Conservation (phyloP, 2,113 vertebrate genomes). For the Passer domesticus region DNA sequence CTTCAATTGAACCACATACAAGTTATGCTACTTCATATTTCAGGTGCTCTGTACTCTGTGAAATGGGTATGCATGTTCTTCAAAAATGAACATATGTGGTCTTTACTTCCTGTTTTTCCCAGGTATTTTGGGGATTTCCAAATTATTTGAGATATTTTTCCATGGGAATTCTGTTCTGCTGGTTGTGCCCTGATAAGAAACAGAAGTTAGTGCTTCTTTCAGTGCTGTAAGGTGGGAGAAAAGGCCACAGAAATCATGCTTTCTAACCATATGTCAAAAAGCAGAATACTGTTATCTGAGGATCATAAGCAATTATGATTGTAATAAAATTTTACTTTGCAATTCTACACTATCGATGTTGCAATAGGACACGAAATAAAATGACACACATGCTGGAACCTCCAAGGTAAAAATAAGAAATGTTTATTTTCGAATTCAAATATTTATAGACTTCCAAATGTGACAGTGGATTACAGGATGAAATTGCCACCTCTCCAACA, state of each 20-base stretch:
- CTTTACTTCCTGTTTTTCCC: neutral
- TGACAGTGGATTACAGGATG: too few relatives aligned
- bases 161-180: neutral
- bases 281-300: neutral
- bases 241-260: neutral
- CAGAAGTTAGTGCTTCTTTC: neutral
- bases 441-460: too few relatives aligned
- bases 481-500: too few relatives aligned
- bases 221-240: neutral
- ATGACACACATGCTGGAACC: too few relatives aligned
- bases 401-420: too few relatives aligned
- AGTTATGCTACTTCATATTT: neutral
- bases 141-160: neutral
- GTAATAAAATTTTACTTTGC: neutral
- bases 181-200: neutral
- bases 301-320: neutral
- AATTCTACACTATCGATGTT: neutral
- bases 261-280: neutral
- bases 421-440: too few relatives aligned
- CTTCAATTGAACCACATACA: neutral
- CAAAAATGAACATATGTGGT: neutral
- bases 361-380: too few relatives aligned
- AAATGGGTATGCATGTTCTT: neutral
- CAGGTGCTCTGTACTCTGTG: neutral
- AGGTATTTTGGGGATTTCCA: neutral